These are phyloP conservation scores for Parapristionchus giblindavisi DNA, from an alignment of 2,888 invertebrate genomes.

Conservation along the genomic window DNA sequence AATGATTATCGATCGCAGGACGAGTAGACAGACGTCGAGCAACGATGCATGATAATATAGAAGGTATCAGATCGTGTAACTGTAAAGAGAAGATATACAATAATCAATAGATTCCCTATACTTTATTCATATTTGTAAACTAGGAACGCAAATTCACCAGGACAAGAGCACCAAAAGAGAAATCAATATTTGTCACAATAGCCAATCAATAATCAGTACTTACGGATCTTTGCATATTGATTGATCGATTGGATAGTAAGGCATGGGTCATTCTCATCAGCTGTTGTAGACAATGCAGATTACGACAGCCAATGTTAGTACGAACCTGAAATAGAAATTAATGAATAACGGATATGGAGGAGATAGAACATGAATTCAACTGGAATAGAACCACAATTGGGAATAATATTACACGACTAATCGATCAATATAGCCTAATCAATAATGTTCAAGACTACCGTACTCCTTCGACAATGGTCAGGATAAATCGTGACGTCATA, in stretches of 20 bases:
- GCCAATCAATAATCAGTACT: not conserved
- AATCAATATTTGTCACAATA: no score
- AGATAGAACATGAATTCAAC: not conserved
- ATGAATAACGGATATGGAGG: not conserved
- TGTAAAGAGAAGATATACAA: conserved; percentile 20
- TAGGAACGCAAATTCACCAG: not conserved
- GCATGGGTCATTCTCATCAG: conserved; percentile 31
- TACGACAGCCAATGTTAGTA: conserved; percentile 36
- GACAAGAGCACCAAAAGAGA: no score
- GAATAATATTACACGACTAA: not conserved
- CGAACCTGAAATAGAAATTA: conserved; percentile 14
- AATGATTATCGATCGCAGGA: conserved; percentile 1
- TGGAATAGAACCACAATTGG: not conserved
- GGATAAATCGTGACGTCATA: conserved; percentile 55
- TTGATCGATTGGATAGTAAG: conserved; percentile 1
- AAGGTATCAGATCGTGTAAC: conserved; percentile 33
- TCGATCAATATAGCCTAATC: not conserved
- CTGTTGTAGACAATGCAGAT: conserved; percentile 25
- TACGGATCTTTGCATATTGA: conserved; percentile 25
- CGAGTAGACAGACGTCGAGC: conserved; percentile 15
- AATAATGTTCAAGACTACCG: not conserved
- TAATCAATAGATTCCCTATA: not conserved
- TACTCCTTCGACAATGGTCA: conserved; percentile 61
- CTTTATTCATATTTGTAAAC: not conserved
- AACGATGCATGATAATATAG: conserved; percentile 9